Base-by-base conservation (phyloP, 2,888 invertebrate species). In the Drosophila kokeensis region DNA sequence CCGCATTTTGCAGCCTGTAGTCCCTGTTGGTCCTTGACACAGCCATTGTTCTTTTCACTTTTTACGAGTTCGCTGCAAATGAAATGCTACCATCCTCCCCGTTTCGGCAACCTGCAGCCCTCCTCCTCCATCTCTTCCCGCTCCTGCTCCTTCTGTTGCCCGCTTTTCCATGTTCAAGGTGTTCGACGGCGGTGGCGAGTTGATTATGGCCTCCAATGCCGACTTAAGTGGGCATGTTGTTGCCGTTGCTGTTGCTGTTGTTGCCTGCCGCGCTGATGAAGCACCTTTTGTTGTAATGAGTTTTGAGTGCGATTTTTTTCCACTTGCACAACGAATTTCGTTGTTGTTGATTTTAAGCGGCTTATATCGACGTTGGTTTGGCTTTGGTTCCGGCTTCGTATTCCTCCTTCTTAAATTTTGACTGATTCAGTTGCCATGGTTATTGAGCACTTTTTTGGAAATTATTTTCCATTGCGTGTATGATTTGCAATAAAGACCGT, bases 281-380 rank as follows among this genome's bases (percentile, higher is more conserved):
- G 90, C 85, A 89, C 89, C 90, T 89, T 87, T 87, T 87, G 90
- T 87, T 89, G 87, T 90, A 90, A 87, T 87, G 87, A 87, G 87
- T 89, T 87, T 87, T 73, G 74, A 87, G 87, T 89, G 90, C 74
- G 73, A 90, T 74, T 83, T 76, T 59, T 80, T 76, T 59, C 36
- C 45, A 66, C 45, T 34, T 13, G 11, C 24, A 2, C 13, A 15
- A 15, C 45, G 24, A 45, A 15, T 66, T 67, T 73, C 72, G 71
- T 74, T 73, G 68, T 68, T 73, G 63, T 57, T 70, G 81, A 75
- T 76, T 87, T 83, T 89, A 86, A 86, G 83, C 90, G 68, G 86
- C 76, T 90, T 90, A 87, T 67, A 82, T 69, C 64, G 67, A 68
- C 69, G 8, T 45, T 60, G 45, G 50, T 36, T 49, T 11, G 24